Evolutionary conservation across 2,113 vertebrate genomes (phyloP).

Genomic region (Petroica traversi): DNA sequence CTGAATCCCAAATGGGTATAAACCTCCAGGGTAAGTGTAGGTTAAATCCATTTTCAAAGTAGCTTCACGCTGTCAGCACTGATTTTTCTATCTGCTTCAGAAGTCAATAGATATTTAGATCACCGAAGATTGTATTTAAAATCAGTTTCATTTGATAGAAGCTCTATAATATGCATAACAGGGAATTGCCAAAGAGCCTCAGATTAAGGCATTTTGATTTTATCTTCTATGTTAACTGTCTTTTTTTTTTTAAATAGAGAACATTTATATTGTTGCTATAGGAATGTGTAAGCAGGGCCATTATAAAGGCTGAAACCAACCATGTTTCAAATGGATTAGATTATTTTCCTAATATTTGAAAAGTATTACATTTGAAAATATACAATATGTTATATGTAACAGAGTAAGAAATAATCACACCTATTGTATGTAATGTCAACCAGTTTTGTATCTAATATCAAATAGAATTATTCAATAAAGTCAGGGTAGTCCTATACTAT

Average conservation of each 20-base stretch:
- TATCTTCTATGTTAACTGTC: not conserved
- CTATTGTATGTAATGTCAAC: not conserved
- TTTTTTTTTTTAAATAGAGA: not conserved
- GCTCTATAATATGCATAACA: not conserved
- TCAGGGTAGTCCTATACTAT: not conserved
- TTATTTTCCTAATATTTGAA: not conserved
- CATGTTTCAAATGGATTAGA: not conserved
- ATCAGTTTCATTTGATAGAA: not conserved
- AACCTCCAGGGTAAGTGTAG: not conserved
- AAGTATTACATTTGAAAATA: not conserved
- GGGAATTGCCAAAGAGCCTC: not conserved
- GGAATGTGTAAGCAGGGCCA: not conserved
- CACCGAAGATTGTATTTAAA: not conserved
- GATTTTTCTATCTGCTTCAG: not conserved
- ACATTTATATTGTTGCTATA: not conserved
- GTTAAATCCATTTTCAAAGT: slow-evolving; percentile 26
- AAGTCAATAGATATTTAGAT: not conserved
- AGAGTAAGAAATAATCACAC: not conserved
- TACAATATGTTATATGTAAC: not conserved
- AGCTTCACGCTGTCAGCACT: not conserved
- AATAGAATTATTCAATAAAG: not conserved
- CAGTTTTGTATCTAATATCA: not conserved
- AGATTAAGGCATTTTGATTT: not conserved
- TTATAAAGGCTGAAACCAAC: not conserved
- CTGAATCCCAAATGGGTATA: not conserved